phyloP scores from a whole-genome alignment of 1,140 invertebrate genomes.

The Drosophila parvula region DNA sequence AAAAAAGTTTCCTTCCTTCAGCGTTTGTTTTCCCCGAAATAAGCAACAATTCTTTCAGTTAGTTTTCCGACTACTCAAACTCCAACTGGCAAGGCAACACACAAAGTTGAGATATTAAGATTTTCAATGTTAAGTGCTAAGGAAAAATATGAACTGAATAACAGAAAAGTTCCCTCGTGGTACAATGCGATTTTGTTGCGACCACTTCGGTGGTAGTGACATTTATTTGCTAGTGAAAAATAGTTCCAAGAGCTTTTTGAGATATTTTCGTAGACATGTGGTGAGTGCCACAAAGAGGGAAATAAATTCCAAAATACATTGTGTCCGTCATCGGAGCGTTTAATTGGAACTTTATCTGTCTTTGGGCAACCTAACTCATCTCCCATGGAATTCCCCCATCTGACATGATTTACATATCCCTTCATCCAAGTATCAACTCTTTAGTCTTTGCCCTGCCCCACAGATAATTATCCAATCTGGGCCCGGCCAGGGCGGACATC shows the following conservation, averaged over 20 bases:
- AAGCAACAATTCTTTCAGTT: conserved; percentile 14
- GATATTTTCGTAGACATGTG: conserved; percentile 5
- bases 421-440: conserved; percentile 15
- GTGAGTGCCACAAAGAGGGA: conserved; percentile 2
- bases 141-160: conserved; percentile 8
- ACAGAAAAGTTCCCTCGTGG: conserved; percentile 11
- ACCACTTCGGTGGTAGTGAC: conserved; percentile 2
- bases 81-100: conserved; percentile 4
- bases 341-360: conserved; percentile 26
- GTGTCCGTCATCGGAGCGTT: conserved; percentile 15
- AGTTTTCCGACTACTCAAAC: conserved; percentile 12
- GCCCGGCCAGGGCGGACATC: conserved; percentile 59
- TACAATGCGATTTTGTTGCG: no score
- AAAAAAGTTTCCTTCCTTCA: conserved; percentile 41
- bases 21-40: conserved; percentile 11
- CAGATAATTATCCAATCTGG: conserved; percentile 54
- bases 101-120: conserved; percentile 35
- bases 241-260: not conserved
- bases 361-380: conserved; percentile 12
- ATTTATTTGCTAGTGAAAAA: conserved; percentile 29
- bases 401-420: conserved; percentile 48
- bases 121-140: conserved; percentile 33
- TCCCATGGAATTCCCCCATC: conserved; percentile 9
- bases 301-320: conserved; percentile 7
- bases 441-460: conserved; percentile 28